Conservation (phyloP, 1,140 invertebrate species). For the Trichoplusia ni region DNA sequence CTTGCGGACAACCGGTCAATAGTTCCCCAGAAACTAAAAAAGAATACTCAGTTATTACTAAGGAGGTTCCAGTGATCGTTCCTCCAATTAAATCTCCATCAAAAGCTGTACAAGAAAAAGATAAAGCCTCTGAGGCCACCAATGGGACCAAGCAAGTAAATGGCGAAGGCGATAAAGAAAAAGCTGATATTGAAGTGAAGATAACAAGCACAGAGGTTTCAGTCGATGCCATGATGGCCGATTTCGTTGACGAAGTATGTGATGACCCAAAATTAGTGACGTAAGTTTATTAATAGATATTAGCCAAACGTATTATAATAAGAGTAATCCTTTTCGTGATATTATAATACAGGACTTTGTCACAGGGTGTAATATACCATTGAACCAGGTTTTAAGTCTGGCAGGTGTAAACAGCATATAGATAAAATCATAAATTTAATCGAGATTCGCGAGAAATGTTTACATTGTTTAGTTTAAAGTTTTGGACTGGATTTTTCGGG, state of each 20-base stretch:
- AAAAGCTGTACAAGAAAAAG: background rate
- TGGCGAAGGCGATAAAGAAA: conserved; percentile 27
- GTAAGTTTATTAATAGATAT: conserved; percentile 1
- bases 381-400: no score
- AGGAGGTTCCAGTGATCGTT: no score
- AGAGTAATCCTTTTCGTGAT: conserved; percentile 25
- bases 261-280: conserved; percentile 36
- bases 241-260: conserved; percentile 76
- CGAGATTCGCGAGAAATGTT: no score
- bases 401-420: no score
- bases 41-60: conserved; percentile 13
- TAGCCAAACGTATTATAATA: background rate
- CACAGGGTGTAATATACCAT: no score
- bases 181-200: conserved; percentile 34
- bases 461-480: no score
- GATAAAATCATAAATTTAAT: no score
- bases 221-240: conserved; percentile 74
- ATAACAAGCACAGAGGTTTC: conserved; percentile 48
- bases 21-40: conserved; percentile 54
- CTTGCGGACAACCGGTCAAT: conserved; percentile 60
- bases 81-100: no score
- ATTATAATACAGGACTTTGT: no score
- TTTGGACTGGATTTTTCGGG: no score
- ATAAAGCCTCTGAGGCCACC: background rate
- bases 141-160: background rate